Conservation (phyloP, 2,113 vertebrate species). For the Tringa solitaria region DNA sequence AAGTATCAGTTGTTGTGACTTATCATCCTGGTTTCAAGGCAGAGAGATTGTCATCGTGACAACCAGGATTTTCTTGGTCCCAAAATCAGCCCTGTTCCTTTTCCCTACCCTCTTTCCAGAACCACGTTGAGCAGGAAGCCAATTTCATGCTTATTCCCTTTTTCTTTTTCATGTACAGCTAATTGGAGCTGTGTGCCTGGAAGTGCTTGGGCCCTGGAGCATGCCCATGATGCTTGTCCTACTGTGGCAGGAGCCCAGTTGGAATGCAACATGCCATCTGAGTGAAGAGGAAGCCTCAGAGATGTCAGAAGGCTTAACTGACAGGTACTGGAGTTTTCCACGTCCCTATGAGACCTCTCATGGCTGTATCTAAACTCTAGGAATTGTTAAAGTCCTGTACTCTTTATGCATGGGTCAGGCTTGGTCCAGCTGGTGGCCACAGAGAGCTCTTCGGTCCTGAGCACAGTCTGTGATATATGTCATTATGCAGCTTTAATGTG, state of each 20-base stretch:
- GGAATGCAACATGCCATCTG: not conserved
- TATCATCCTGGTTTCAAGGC: not conserved
- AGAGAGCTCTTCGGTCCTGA: not conserved
- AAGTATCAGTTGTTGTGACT: not conserved
- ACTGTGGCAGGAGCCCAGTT: not conserved
- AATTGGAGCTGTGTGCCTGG: not conserved
- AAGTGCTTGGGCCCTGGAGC: not conserved
- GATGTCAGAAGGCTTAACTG: not conserved
- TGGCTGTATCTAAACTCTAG: not conserved
- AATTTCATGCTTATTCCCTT: not conserved
- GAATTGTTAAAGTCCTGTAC: not conserved
- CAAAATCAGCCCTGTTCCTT: not conserved
- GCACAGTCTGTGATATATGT: not conserved
- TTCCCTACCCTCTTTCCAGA: not conserved
- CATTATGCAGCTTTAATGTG: not conserved
- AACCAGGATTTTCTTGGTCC: not conserved
- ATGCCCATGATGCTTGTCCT: not conserved
- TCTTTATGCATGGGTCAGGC: not conserved
- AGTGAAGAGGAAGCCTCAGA: not conserved
- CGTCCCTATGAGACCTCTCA: not conserved
- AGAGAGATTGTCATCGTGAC: not conserved
- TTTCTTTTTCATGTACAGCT: not conserved
- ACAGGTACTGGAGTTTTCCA: not conserved
- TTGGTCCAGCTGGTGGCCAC: not conserved
- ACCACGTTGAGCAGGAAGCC: not conserved